phyloP scores from a whole-genome alignment of 1,140 invertebrate species.

The Muscidifurax raptorellus region DNA sequence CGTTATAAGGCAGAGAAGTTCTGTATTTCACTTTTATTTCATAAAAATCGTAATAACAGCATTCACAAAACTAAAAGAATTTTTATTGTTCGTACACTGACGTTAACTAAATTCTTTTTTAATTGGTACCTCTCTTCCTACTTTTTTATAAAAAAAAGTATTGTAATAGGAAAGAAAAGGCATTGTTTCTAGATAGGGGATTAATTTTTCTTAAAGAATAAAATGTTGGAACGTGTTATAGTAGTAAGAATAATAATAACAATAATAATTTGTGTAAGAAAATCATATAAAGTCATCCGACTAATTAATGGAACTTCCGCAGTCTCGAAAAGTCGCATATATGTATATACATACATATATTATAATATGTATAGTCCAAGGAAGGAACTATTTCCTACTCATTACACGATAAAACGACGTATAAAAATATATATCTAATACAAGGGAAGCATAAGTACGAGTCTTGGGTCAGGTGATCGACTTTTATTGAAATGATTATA shows the following conservation, averaged over 20 bases:
- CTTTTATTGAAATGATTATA: slow-evolving; percentile 21
- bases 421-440: slow-evolving; percentile 67
- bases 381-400: slow-evolving; percentile 49
- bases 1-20: not conserved
- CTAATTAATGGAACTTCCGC: slow-evolving; percentile 24
- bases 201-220: not conserved
- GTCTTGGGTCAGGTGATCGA: slow-evolving; percentile 37
- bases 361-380: slow-evolving; percentile 16
- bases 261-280: slow-evolving; percentile 15
- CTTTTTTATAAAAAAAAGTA: not conserved
- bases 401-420: slow-evolving; percentile 57
- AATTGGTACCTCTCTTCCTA: no score
- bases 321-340: slow-evolving; percentile 38
- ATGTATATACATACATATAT: not conserved
- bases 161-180: not conserved
- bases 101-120: not conserved
- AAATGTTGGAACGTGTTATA: slow-evolving; percentile 10
- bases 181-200: not conserved
- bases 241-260: not conserved
- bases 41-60: slow-evolving; percentile 32
- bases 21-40: slow-evolving; percentile 28
- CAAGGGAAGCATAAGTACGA: slow-evolving; percentile 65
- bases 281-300: slow-evolving; percentile 11
- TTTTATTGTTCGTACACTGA: slow-evolving; percentile 8
- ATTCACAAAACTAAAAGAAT: not conserved